A percentile compares a stretch with the other conserved stretches of the same genome.
These are phyloP conservation scores for Drosophila tsacasi DNA, from an alignment of 1,140 invertebrate genomes.

Conservation along the genomic window DNA sequence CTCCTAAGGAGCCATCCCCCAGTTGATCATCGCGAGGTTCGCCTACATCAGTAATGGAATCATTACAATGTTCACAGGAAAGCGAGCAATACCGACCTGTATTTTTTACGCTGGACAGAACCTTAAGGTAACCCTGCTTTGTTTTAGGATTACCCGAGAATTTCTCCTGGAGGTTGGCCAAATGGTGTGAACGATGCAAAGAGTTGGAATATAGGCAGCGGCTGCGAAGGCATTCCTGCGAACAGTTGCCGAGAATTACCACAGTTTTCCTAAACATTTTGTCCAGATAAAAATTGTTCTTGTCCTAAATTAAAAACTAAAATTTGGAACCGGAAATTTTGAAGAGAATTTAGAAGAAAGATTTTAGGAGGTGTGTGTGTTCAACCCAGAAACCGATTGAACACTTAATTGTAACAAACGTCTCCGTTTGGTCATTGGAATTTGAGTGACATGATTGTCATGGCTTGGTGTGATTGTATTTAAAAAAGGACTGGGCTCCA, in stretches of 20 bases:
- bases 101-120: neutral
- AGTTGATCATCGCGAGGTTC: neutral
- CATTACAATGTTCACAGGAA: too few species aligned
- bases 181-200: neutral
- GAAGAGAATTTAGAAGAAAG: neutral
- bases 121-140: neutral
- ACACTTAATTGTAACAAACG: neutral
- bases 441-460: neutral
- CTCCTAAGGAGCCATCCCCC: neutral
- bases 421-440: neutral
- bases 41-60: neutral
- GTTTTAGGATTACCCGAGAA: neutral
- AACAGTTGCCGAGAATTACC: neutral
- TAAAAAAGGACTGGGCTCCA: neutral
- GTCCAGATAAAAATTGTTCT: neutral
- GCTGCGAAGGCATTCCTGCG: neutral
- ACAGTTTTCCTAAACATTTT: conserved; percentile 1
- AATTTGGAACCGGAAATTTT: conserved; percentile 2
- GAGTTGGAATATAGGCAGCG: neutral
- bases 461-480: neutral
- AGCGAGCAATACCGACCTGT: neutral
- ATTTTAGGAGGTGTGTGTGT: neutral
- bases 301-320: neutral
- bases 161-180: neutral
- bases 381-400: neutral